Evolutionary conservation across 1,140 invertebrate species (phyloP), one percentile per base, ranked within the genome.

Genomic region (Panagrolaimus sp.): DNA sequence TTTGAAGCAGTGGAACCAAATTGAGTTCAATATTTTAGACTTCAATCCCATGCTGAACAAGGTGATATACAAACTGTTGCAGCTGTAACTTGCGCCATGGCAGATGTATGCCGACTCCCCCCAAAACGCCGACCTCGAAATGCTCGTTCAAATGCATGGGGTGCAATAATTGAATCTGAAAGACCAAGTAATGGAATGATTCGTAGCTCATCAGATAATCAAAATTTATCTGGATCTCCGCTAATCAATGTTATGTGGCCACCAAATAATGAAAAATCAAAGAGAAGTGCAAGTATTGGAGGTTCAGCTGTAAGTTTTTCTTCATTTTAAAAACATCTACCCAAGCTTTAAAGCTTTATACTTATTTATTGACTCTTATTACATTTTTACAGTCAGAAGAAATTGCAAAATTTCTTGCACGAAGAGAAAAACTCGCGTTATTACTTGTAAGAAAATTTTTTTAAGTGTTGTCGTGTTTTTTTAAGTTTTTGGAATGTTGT

Each of bases 371-470:
- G 1, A 8, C 20, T n/a, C n/a, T n/a, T n/a, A n/a, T n/a, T n/a
- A n/a, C n/a, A n/a, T 57, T 27, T n/a, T 57, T 57, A 20, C 51
- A 57, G 51, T 57, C 51, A 20, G 51, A 20, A 11, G 51, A 57
- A 57, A 57, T 57, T 20, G 51, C 27, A 57, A 57, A 57, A 57
- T 20, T 27, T 57, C 27, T 57, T 27, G 51, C 51, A 9, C 51
- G n/a, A 11, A 20, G 51, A 23, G 20, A 25, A 20, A 57, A 57
- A 27, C 51, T 57, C 20, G 20, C 51, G 20, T 20, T 27, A 27
- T 25, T 27, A 25, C 51, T 57, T 57, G 51, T 57, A 57, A 57
- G 51, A 20, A 27, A 57, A n/a, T n/a, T 57, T 27, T 11, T 25
- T n/a, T 13, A 25, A 25, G 11, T 57, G 20, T 5, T 57, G 51